phyloP scores from a whole-genome alignment of 2,888 invertebrate genomes.

The Clistopyga incitator region DNA sequence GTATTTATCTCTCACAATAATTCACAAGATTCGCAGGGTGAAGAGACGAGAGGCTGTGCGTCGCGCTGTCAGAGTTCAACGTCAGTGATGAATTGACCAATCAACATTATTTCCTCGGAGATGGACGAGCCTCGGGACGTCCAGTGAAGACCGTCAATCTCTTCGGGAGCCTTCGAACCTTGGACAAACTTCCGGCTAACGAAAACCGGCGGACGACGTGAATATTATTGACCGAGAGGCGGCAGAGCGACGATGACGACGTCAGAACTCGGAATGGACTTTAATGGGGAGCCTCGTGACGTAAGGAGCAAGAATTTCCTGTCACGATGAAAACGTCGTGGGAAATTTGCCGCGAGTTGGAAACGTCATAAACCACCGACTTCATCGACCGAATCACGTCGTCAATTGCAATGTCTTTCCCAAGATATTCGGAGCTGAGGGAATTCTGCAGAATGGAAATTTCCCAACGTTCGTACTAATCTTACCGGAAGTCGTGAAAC shows the following conservation, averaged over 20 bases:
- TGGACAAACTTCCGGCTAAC: conserved; percentile 36
- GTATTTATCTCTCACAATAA: conserved; percentile 27
- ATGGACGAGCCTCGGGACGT: conserved; percentile 19
- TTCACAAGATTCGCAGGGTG: not conserved
- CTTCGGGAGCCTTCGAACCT: not conserved
- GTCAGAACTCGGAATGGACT: conserved; percentile 7
- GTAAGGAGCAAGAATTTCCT: not conserved
- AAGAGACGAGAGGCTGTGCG: conserved; percentile 6
- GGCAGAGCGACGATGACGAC: conserved; percentile 16
- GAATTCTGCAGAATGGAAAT: conserved; percentile 53
- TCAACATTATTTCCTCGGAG: conserved; percentile 45
- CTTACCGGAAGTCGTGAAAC: conserved; percentile 55
- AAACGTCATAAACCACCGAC: conserved; percentile 38
- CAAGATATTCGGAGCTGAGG: conserved; percentile 40
- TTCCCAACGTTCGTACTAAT: conserved; percentile 54
- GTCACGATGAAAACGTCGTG: conserved; percentile 36
- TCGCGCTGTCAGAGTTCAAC: conserved; percentile 32
- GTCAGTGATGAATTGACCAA: conserved; percentile 54
- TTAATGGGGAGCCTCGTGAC: conserved; percentile 16
- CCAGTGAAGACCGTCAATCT: conserved; percentile 33
- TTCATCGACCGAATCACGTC: conserved; percentile 53
- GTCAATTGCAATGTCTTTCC: conserved; percentile 24
- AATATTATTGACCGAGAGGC: conserved; percentile 2
- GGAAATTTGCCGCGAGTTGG: conserved; percentile 30
- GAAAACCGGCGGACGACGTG: conserved; percentile 6